Percentiles rank a stretch among this genome's conserved stretches.
These are phyloP conservation scores for Hyalella azteca DNA, from an alignment of 2,888 invertebrate genomes.

Conservation along the genomic window DNA sequence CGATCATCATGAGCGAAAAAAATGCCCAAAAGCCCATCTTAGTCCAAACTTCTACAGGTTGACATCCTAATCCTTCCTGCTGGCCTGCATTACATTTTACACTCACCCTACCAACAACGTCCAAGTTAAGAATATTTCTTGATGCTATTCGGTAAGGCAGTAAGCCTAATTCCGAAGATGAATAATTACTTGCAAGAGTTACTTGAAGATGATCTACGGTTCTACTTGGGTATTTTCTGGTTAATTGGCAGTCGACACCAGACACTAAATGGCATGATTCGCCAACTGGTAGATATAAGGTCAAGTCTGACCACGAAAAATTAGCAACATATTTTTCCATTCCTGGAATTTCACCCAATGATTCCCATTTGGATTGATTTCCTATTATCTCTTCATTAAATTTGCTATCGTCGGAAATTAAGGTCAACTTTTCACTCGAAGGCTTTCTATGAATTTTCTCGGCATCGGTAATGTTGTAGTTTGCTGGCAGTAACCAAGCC, in stretches of 20 bases:
- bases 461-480: background rate
- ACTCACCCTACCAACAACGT: background rate
- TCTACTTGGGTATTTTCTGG: background rate
- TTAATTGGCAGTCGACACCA: background rate
- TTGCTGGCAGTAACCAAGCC: background rate
- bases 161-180: background rate
- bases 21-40: conserved; percentile 40
- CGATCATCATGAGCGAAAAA: conserved; percentile 39
- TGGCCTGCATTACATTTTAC: background rate
- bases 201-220: background rate
- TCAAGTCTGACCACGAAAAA: background rate
- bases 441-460: background rate
- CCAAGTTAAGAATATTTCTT: background rate
- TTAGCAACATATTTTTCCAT: background rate
- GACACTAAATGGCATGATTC: background rate
- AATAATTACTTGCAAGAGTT: background rate
- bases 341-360: background rate
- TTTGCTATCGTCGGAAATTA: background rate
- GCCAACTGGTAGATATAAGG: background rate
- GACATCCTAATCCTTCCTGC: background rate
- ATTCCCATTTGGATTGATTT: background rate
- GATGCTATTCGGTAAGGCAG: background rate
- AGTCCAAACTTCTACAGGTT: conserved; percentile 22
- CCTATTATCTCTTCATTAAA: background rate
- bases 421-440: background rate